phyloP scores from a whole-genome alignment of 2,888 invertebrate genomes.

The Troilus luridus region DNA sequence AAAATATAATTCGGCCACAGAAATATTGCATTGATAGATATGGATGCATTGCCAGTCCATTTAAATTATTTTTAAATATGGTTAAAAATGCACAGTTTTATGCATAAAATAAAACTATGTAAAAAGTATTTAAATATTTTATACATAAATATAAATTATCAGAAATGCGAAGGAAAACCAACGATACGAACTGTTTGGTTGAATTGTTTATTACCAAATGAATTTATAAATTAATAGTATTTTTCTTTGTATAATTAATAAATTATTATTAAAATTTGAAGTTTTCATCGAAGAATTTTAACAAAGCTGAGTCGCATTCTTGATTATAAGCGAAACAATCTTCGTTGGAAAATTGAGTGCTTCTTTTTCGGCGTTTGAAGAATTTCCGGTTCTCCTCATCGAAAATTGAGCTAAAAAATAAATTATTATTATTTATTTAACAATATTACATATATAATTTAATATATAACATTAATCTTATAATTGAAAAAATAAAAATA shows the following conservation, averaged over 20 bases:
- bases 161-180: not conserved
- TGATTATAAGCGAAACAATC: not conserved
- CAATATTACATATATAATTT: too few relatives aligned
- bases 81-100: too few relatives aligned
- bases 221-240: not conserved
- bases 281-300: slow-evolving; percentile 4
- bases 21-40: too few relatives aligned
- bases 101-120: too few relatives aligned
- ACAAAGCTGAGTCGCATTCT: slow-evolving; percentile 1
- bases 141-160: too few relatives aligned
- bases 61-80: too few relatives aligned
- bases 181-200: not conserved
- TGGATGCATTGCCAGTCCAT: too few relatives aligned
- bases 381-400: not conserved
- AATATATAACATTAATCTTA: too few relatives aligned
- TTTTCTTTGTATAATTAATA: not conserved
- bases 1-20: too few relatives aligned
- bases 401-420: slow-evolving; percentile 12
- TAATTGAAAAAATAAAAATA: too few relatives aligned
- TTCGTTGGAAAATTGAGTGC: not conserved
- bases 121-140: too few relatives aligned
- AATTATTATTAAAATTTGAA: not conserved
- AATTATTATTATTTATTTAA: too few relatives aligned
- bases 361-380: slow-evolving; percentile 29
- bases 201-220: not conserved